phyloP scores from a whole-genome alignment of 2,888 invertebrate species.

The Drosophila atripex region DNA sequence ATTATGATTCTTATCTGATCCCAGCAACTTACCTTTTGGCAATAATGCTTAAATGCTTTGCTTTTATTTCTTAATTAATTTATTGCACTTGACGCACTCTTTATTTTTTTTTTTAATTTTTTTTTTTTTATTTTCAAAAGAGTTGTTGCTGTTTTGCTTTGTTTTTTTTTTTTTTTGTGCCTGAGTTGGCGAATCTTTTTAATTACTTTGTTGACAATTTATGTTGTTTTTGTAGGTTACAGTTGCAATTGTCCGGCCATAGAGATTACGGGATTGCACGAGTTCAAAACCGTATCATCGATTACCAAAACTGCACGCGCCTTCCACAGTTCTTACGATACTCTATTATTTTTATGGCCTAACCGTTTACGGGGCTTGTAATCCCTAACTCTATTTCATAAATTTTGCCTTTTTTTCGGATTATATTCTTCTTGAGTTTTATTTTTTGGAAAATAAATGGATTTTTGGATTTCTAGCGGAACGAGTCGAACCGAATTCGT shows the following conservation, averaged over 20 bases:
- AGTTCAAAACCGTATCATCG: conserved; percentile 8
- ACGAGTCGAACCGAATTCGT: conserved; percentile 32
- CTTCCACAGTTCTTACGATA: not conserved
- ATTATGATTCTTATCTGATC: conserved; percentile 23
- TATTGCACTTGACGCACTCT: conserved; percentile 18
- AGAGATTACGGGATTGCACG: conserved; percentile 19
- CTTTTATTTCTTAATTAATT: conserved; percentile 23
- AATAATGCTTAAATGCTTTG: conserved; percentile 6
- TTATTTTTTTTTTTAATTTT: not conserved
- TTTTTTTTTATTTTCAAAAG: not conserved
- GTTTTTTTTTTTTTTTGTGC: no score
- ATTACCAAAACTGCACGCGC: conserved; percentile 1
- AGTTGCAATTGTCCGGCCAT: conserved; percentile 17
- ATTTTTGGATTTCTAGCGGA: not conserved
- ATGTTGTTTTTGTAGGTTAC: conserved; percentile 6
- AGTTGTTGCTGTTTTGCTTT: no score
- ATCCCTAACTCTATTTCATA: not conserved
- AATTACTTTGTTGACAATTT: conserved; percentile 44
- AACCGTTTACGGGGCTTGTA: not conserved
- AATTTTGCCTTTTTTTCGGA: not conserved
- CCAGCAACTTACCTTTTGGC: conserved; percentile 28
- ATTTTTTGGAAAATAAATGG: not conserved
- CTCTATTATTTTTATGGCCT: not conserved
- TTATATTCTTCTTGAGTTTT: not conserved
- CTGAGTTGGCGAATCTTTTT: conserved; percentile 21